These are phyloP conservation scores for Labia minor DNA, from an alignment of 2,888 invertebrate genomes.

Conservation along the genomic window DNA sequence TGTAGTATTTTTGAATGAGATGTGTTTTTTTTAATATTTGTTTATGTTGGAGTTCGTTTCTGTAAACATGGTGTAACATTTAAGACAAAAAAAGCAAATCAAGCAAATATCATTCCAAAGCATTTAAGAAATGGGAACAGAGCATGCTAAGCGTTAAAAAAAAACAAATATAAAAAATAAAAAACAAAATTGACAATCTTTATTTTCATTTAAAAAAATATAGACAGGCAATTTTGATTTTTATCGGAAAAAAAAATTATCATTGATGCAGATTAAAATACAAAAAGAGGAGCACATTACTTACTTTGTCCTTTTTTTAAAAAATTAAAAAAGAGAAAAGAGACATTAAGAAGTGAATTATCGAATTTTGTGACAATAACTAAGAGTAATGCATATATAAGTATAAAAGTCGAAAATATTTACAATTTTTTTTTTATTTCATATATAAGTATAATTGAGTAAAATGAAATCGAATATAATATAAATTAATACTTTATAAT, in stretches of 20 bases:
- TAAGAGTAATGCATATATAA: background rate
- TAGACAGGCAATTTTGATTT: background rate
- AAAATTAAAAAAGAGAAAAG: slow-evolving; percentile 28
- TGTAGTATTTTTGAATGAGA: too few species aligned
- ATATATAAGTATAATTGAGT: background rate
- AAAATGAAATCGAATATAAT: background rate
- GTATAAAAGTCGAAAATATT: too few species aligned
- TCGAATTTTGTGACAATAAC: slow-evolving; percentile 21
- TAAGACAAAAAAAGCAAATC: too few species aligned
- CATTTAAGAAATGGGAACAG: background rate
- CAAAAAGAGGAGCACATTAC: slow-evolving; percentile 25
- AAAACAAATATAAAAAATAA: background rate
- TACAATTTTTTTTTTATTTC: too few species aligned
- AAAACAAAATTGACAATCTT: too few species aligned
- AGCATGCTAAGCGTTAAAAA: background rate
- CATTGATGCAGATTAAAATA: slow-evolving; percentile 13
- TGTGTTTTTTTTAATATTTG: too few species aligned
- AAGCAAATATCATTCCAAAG: background rate
- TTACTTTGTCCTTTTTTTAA: slow-evolving; percentile 30
- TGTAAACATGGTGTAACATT: too few species aligned
- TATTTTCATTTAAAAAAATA: background rate
- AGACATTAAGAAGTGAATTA: slow-evolving; percentile 26
- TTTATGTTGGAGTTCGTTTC: too few species aligned
- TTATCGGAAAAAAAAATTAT: background rate
- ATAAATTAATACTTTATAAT: too few species aligned